A percentile compares a stretch with the other conserved stretches of the same genome.
phyloP scores from a whole-genome alignment of 2,888 invertebrate species.

The Cataglyphis albicans region DNA sequence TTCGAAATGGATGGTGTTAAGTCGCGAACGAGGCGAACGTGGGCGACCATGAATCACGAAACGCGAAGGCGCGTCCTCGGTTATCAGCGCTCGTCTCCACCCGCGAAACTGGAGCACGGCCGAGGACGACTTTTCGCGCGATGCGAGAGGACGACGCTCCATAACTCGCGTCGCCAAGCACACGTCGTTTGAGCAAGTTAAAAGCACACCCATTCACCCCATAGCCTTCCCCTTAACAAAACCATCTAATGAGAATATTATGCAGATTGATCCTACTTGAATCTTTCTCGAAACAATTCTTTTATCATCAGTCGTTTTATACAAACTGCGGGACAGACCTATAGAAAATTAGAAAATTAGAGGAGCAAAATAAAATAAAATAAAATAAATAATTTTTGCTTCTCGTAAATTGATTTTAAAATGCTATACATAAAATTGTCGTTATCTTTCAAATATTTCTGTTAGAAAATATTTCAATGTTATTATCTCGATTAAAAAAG shows the following conservation, averaged over 20 bases:
- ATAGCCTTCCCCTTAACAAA: not conserved
- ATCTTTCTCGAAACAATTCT: not conserved
- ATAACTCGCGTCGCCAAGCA: constrained; percentile 1
- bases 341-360: too few species aligned
- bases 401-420: not conserved
- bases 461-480: not conserved
- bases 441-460: not conserved
- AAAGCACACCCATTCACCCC: not conserved
- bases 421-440: not conserved
- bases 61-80: constrained; percentile 26
- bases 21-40: constrained; percentile 49
- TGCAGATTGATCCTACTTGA: not conserved
- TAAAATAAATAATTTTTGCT: not conserved
- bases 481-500: not conserved
- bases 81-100: constrained; percentile 39
- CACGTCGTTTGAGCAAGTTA: constrained; percentile 19
- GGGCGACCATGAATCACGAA: constrained; percentile 49
- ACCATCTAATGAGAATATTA: not conserved
- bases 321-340: not conserved
- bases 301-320: not conserved
- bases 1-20: constrained; percentile 41
- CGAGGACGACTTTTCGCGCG: constrained; percentile 40
- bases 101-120: constrained; percentile 47
- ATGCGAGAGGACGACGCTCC: not conserved
- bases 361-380: not conserved